Percentiles rank a stretch among this genome's conserved stretches.
Conservation (phyloP, 2,888 invertebrate species). For the Caenorhabditis uteleia region DNA sequence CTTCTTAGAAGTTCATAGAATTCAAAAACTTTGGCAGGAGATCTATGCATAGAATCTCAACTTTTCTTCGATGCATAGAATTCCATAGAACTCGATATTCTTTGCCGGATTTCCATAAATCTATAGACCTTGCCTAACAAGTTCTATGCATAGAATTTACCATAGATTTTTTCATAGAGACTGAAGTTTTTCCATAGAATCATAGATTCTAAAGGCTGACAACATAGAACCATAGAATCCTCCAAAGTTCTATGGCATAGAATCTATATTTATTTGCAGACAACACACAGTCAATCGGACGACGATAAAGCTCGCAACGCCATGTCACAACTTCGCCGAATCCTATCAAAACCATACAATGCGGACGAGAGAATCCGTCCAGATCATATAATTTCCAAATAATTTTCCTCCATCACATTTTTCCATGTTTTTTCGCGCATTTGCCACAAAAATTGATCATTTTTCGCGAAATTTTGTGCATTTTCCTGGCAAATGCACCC, state of each 20-base stretch:
- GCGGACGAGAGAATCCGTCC: constrained; percentile 7
- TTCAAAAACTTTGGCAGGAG: too few relatives aligned
- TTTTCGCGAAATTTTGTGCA: neutral
- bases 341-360: constrained; percentile 40
- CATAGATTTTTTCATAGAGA: too few relatives aligned
- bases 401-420: neutral
- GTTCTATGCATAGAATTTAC: too few relatives aligned
- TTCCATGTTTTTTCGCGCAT: constrained; percentile 2
- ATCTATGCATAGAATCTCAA: too few relatives aligned
- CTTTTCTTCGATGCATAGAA: too few relatives aligned
- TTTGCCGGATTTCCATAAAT: too few relatives aligned
- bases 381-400: neutral
- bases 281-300: constrained; percentile 10
- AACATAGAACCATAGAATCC: neutral
- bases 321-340: constrained; percentile 46
- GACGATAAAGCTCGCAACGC: constrained; percentile 35
- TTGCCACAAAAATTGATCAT: neutral
- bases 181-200: too few relatives aligned
- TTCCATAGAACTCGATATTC: too few relatives aligned
- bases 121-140: too few relatives aligned
- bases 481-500: too few relatives aligned
- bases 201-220: too few relatives aligned
- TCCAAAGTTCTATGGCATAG: constrained; percentile 9
- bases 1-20: too few relatives aligned
- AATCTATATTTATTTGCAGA: constrained; percentile 2